Base-by-base conservation (phyloP, 2,888 invertebrate genomes). In the Habroteleia sp. region DNA sequence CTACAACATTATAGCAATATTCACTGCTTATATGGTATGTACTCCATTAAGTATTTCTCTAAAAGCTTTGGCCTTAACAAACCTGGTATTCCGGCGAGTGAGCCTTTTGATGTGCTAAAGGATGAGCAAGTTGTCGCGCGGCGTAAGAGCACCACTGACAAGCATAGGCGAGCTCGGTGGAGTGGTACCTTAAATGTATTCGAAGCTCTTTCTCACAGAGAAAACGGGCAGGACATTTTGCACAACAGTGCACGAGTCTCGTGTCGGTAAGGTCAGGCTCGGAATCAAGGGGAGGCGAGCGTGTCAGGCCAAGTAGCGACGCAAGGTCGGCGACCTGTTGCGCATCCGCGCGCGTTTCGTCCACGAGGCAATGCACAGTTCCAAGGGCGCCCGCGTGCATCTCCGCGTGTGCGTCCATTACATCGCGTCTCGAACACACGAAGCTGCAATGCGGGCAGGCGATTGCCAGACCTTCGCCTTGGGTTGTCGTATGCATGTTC, bases 201-300 rank as follows among this genome's bases (percentile, higher is more conserved):
- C 91, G 91, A 58, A 94, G 89, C 86, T 96, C 96, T 81, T 91
- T 92, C 76, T 93, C 93, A 78, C 92, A 93, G 73, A 95, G 92
- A 89, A 93, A 97, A 84, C 96, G 91, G 0, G 96, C 95, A 0
- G 96, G 96, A 86, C 96, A 97, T 79, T 93, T 92, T 69, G 92
- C 91, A 86, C 96, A 97, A 84, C 94, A 95, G 82, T 93, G 93
- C 58, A 95, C 87, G 6, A 87, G 77, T 16, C 85, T 80, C 3
- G 82, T 39, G 8, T 87, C 87, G 1, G 80, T 68, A 0, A 86
- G 62, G 52, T 87, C 87, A 0, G 87, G 87, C 3, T 87, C 87
- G 0, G 80, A 44, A 0, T 84, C 87, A 8, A 87, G 58, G 0
- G 69, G 35, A 0, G 85, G 86, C 0, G 81, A 69, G 35, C 80